Conservation (phyloP, 2,797 vertebrate species). For the Rousettus madagascariensis region DNA sequence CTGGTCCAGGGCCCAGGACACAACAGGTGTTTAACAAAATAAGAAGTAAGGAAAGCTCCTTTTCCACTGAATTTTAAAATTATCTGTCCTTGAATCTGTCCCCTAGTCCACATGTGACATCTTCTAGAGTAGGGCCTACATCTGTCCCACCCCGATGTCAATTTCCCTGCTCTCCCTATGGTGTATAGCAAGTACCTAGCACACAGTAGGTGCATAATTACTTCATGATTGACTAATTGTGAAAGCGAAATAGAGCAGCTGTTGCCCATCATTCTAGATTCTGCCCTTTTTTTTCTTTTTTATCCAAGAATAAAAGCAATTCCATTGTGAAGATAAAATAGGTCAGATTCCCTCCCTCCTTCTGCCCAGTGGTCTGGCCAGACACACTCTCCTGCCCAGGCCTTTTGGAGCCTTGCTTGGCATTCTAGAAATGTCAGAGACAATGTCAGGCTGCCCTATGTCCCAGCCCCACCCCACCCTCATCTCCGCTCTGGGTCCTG, state of each 20-base stretch:
- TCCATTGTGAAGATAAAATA: constrained; percentile 66
- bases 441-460: background rate
- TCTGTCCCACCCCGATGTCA: background rate
- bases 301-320: constrained; percentile 37
- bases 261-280: background rate
- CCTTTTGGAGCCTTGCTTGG: constrained; percentile 2
- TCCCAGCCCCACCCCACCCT: background rate
- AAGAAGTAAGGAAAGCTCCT: background rate
- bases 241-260: background rate
- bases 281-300: constrained; percentile 6
- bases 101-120: background rate
- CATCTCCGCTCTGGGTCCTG: background rate
- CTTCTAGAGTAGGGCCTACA: background rate
- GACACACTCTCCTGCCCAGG: background rate
- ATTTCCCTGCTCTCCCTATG: background rate
- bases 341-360: constrained; percentile 57
- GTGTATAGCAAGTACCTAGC: background rate
- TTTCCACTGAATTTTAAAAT: background rate
- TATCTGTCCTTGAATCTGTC: background rate
- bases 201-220: background rate
- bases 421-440: constrained; percentile 38
- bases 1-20: background rate
- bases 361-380: constrained; percentile 43
- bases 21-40: background rate
- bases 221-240: background rate